These are phyloP conservation scores for Numida meleagris DNA, from an alignment of 2,113 vertebrate genomes.

Conservation along the genomic window DNA sequence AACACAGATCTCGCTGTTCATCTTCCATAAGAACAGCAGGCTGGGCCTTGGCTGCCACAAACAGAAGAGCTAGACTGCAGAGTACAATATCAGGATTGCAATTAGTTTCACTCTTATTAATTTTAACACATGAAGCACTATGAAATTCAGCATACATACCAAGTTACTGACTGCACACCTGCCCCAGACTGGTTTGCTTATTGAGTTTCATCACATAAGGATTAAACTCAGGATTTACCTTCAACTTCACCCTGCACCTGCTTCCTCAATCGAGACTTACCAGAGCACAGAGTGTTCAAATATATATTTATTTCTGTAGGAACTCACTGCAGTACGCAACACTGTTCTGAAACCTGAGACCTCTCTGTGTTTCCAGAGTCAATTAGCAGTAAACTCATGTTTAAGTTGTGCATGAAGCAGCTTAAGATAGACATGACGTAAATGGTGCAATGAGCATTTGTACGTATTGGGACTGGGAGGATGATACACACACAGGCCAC, in stretches of 20 bases:
- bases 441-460: not conserved
- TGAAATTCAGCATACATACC: rapidly evolving
- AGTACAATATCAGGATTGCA: not conserved
- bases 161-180: not conserved
- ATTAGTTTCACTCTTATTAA: not conserved
- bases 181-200: too few relatives aligned
- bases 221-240: not conserved
- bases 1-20: rapidly evolving
- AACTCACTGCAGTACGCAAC: not conserved
- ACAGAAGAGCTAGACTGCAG: not conserved
- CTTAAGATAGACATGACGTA: not conserved
- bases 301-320: not conserved
- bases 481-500: rapidly evolving
- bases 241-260: not conserved
- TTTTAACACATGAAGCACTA: rapidly evolving
- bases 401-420: not conserved
- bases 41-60: not conserved
- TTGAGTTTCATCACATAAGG: not conserved
- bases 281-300: not conserved
- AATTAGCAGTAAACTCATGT: rapidly evolving
- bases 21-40: not conserved
- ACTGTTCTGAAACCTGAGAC: not conserved
- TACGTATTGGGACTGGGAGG: too few relatives aligned
- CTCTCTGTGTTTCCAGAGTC: not conserved
- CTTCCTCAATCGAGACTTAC: not conserved